Percentiles rank a stretch among this genome's conserved stretches.
Conservation (phyloP, 2,888 invertebrate species). For the Argyresthia albistria region DNA sequence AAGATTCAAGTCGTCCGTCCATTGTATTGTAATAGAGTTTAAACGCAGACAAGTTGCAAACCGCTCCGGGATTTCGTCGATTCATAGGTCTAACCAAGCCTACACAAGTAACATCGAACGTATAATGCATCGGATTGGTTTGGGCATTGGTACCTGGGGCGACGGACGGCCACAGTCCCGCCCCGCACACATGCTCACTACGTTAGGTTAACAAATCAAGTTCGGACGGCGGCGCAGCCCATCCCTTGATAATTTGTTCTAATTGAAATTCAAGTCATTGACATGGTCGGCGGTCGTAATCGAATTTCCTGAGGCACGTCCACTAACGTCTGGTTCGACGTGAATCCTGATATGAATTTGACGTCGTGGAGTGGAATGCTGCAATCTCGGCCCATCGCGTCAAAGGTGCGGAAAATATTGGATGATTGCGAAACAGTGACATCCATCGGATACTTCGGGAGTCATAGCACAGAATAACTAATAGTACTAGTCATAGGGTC, state of each 20-base stretch:
- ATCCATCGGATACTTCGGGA: too few species aligned
- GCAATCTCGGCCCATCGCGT: background rate
- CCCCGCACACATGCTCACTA: too few species aligned
- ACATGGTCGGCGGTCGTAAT: slow-evolving; percentile 72
- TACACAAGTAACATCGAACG: slow-evolving; percentile 5
- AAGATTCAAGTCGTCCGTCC: too few species aligned
- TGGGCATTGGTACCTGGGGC: background rate
- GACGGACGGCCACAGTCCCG: background rate
- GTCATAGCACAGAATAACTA: too few species aligned
- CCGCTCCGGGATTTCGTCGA: too few species aligned
- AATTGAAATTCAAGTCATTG: slow-evolving; percentile 81
- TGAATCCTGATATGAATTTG: slow-evolving; percentile 4
- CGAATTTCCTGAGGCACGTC: slow-evolving; percentile 55
- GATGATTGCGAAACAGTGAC: too few species aligned
- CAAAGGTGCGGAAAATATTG: too few species aligned
- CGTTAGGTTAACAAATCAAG: slow-evolving; percentile 61
- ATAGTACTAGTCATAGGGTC: too few species aligned
- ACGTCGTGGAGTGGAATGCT: background rate
- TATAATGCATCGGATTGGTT: slow-evolving; percentile 1
- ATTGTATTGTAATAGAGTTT: too few species aligned
- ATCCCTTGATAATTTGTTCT: slow-evolving; percentile 74
- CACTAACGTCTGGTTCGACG: slow-evolving; percentile 21
- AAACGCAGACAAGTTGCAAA: too few species aligned
- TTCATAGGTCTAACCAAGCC: too few species aligned
- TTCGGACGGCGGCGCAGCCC: slow-evolving; percentile 36